Base-by-base conservation (phyloP, 1,140 invertebrate species). In the Zaprionus tsacasi region DNA sequence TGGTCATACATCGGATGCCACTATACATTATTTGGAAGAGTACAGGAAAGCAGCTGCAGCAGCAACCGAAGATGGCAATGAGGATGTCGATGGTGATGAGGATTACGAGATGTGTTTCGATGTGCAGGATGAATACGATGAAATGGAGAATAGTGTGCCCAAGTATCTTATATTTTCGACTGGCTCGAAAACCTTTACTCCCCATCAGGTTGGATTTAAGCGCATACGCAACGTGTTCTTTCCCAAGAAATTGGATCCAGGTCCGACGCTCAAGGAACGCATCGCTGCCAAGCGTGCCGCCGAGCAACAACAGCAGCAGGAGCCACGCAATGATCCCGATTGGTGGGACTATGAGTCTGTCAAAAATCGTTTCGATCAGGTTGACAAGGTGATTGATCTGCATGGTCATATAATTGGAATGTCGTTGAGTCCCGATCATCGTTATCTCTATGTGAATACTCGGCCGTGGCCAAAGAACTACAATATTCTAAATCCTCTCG, bases 331-430 rank as follows among this genome's bases (percentile, higher is more conserved):
- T 13, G 94, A 95, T 81, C 94, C 95, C 6, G 94, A 96, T 91
- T 96, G 95, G 95, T 91, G 94, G 59, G 94, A 97, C 92, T 96
- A 95, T 76, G 94, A 96, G 63, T 93, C 94, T 3, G 95, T 97
- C 2, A 94, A 94, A 12, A 94, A 96, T 81, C 94, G 94, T 79
- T 97, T 96, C 86, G 96, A 98, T 92, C 94, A 94, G 82, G 94
- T 97, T 12, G 97, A 98, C 93, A 95, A 97, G 92, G 90, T 97
- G 2, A 97, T 98, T 70, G 97, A 98, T 93, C 93, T 98, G 30
- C 96, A 97, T 92, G 97, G 97, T 0, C 97, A 98, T 88, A 97
- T 98, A 63, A 97, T 98, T 79, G 97, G 97, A 78, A 97, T 98
- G 96, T 95, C 96, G 6, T 93, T 98, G 10, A 97, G 97, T 65